Evolutionary conservation across 2,113 vertebrate genomes (phyloP), one percentile per base, ranked within the genome.

Genomic region (Butastur rufipennis): DNA sequence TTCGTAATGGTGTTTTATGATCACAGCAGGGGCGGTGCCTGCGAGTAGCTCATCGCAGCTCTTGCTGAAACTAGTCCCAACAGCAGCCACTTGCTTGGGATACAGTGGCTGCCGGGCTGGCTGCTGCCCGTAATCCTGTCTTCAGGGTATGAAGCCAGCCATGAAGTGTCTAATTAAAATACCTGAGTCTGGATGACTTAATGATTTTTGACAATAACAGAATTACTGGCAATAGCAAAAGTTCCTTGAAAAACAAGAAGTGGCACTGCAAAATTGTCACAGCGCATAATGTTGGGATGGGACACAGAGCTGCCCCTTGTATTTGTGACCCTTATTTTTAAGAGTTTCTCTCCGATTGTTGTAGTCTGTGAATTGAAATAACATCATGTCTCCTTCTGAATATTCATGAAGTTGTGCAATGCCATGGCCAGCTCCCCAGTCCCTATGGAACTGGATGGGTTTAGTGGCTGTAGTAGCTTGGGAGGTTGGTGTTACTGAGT

Each of bases 1-100:
- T 96, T 86, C 0, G 1, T 92, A 66, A 65, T 10, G 52, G 21
- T 66, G 29, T 61, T 70, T 56, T 53, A 53, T 43, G 74, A 71
- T 65, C 53, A 3, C 15, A 21, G 18, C 0, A 0, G 19, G n/a
- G 50, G 53, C 0, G 4, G 62, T 73, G 67, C 71, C 62, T 68
- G 29, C 0, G 0, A 47, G 56, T 16, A 25, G 74, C 36, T 85
- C 61, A 6, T 29, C 0, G 1, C 43, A 4, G 40, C 53, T 65
- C 53, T 45, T 85, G 92, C 88, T 67, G 56, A 59, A 79, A 75
- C 61, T 31, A 7, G 52, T 80, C 52, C 61, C 66, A 61, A 0
- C 53, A 58, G 78, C 81, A 93, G 67, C 61, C 70, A 3, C 68
- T 81, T 0, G 0, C 81, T 59, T 26, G 66, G 43, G 31, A 36